phyloP scores from a whole-genome alignment of 2,888 invertebrate genomes.

The Oscheius onirici region DNA sequence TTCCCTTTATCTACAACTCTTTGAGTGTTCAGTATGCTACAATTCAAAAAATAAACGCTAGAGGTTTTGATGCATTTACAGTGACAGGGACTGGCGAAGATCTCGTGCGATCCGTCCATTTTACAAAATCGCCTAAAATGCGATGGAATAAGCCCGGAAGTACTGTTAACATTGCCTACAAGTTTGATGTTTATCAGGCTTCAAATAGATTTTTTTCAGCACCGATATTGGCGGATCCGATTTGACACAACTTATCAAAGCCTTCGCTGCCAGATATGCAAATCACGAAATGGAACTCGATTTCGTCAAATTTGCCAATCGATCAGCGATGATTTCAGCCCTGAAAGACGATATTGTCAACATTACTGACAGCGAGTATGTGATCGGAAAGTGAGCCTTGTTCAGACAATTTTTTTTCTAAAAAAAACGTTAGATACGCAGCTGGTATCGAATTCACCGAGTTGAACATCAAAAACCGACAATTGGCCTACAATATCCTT shows the following conservation, averaged over 20 bases:
- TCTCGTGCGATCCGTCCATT: constrained; percentile 10
- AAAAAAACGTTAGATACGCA: constrained; percentile 40
- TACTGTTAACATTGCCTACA: neutral
- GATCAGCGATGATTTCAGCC: constrained; percentile 20
- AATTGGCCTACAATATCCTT: constrained; percentile 33
- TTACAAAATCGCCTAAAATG: neutral
- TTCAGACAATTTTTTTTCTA: neutral
- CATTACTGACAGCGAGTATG: constrained; percentile 12
- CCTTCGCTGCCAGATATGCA: neutral
- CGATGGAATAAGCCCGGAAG: constrained; percentile 8
- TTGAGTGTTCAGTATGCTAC: constrained; percentile 11
- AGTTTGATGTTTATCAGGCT: constrained; percentile 32
- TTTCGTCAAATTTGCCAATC: neutral
- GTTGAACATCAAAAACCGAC: constrained; percentile 16
- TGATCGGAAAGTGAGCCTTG: neutral
- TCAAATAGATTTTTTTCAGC: neutral
- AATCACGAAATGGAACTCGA: neutral
- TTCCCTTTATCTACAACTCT: neutral
- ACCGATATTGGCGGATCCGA: neutral
- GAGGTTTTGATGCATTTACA: neutral
- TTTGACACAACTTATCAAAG: neutral
- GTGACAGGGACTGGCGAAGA: constrained; percentile 13
- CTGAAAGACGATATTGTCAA: constrained; percentile 35
- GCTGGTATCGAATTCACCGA: constrained; percentile 42
- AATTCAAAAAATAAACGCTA: neutral